Percentiles rank a stretch among this genome's conserved stretches.
Evolutionary conservation across 2,888 invertebrate genomes (phyloP).

Genomic region (Diploptera punctata): DNA sequence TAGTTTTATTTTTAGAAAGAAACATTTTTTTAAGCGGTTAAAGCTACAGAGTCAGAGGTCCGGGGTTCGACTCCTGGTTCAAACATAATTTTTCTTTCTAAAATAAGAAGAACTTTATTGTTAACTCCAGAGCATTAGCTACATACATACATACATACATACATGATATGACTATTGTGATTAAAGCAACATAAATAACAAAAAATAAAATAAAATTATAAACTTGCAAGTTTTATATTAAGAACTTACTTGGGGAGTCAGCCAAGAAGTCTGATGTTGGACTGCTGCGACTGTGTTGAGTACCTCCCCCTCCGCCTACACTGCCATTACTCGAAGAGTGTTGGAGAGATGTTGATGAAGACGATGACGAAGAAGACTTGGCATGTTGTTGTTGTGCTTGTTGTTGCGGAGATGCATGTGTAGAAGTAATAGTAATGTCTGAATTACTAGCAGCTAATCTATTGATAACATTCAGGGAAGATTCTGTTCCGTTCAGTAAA

Average conservation of each 20-base stretch:
- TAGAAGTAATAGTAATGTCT: conserved; percentile 79
- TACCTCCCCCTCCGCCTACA: conserved; percentile 22
- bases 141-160: too few relatives aligned
- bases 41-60: too few relatives aligned
- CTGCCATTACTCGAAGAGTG: conserved; percentile 30
- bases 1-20: too few relatives aligned
- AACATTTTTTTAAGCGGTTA: too few relatives aligned
- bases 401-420: conserved; percentile 57
- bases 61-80: too few relatives aligned
- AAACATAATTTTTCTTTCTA: too few relatives aligned
- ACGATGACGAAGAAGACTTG: background rate
- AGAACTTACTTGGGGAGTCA: conserved; percentile 89
- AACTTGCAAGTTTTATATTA: too few relatives aligned
- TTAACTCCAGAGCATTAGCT: too few relatives aligned
- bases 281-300: conserved; percentile 37
- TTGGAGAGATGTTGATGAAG: conserved; percentile 12
- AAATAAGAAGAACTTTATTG: too few relatives aligned
- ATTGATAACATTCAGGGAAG: conserved; percentile 61
- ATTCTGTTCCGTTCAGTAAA: conserved; percentile 37
- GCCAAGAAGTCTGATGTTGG: conserved; percentile 65
- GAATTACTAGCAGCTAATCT: conserved; percentile 80
- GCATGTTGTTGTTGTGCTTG: conserved; percentile 35
- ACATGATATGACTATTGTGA: too few relatives aligned
- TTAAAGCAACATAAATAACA: too few relatives aligned
- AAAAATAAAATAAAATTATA: too few relatives aligned